Evolutionary conservation across 2,797 vertebrate genomes (phyloP).

Genomic region (Pangasius macronema): DNA sequence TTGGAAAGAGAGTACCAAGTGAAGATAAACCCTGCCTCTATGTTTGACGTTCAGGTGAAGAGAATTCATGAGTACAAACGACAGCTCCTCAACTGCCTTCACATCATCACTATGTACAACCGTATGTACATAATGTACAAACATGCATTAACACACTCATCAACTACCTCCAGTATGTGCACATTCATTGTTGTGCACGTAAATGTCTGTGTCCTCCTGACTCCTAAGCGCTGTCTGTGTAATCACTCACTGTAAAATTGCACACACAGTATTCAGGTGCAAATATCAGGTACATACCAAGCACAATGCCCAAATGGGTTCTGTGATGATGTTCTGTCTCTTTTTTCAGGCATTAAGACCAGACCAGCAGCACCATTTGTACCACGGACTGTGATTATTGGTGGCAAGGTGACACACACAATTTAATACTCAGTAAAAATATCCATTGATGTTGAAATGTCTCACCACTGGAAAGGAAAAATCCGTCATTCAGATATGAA

Average conservation of each 20-base stretch:
- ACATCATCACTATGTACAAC: constrained; percentile 93
- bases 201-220: neutral
- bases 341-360: constrained; percentile 82
- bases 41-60: constrained; percentile 97
- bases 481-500: neutral
- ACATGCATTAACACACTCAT: neutral
- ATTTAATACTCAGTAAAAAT: constrained; percentile 5
- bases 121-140: constrained; percentile 73
- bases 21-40: constrained; percentile 88
- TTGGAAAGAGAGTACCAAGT: constrained; percentile 89
- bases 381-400: constrained; percentile 92
- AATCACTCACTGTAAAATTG: neutral
- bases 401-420: constrained; percentile 84
- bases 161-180: neutral
- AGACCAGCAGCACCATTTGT: constrained; percentile 83
- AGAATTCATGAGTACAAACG: constrained; percentile 97
- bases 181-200: constrained; percentile 75
- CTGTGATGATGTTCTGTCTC: neutral
- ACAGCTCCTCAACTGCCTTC: constrained; percentile 94
- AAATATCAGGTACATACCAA: neutral
- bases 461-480: neutral
- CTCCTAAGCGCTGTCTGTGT: neutral
- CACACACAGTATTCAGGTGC: neutral
- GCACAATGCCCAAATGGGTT: neutral
- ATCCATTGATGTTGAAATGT: neutral